Evolutionary conservation across 2,113 vertebrate genomes (phyloP).

Genomic region (Chaetodon auriga): DNA sequence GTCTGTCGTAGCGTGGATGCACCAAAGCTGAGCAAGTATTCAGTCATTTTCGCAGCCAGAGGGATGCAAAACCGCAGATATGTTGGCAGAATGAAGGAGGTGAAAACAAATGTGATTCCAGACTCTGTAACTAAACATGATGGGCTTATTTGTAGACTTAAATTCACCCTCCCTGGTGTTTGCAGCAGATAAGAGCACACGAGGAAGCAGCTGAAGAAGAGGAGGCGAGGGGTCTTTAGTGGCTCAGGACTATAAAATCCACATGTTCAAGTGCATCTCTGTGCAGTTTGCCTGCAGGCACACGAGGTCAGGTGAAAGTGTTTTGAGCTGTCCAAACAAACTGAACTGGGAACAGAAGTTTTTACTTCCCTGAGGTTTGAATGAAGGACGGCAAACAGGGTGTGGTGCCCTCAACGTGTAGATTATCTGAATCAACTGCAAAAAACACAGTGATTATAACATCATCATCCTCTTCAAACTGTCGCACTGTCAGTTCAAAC

Average conservation of each 20-base stretch:
- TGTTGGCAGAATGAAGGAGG: not conserved
- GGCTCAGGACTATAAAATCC: not conserved
- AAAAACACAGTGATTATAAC: not conserved
- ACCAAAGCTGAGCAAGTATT: not conserved
- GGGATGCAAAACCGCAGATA: not conserved
- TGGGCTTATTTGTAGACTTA: constrained; percentile 6
- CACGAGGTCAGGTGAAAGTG: not conserved
- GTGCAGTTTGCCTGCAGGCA: not conserved
- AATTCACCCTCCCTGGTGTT: constrained; percentile 1
- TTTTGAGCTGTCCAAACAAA: not conserved
- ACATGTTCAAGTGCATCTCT: not conserved
- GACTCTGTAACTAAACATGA: not conserved
- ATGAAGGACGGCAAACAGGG: not conserved
- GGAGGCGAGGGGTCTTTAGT: not conserved
- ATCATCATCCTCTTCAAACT: not conserved
- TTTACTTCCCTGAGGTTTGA: not conserved
- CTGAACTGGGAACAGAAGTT: not conserved
- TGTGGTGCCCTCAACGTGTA: not conserved
- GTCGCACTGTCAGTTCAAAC: not conserved
- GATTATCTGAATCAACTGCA: not conserved
- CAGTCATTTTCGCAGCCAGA: not conserved
- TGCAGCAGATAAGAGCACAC: constrained; percentile 6
- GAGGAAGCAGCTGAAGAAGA: not conserved
- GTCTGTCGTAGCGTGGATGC: not conserved
- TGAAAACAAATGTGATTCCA: constrained; percentile 1